phyloP scores from a whole-genome alignment of 2,888 invertebrate species.

The Cataglyphis albicans region DNA sequence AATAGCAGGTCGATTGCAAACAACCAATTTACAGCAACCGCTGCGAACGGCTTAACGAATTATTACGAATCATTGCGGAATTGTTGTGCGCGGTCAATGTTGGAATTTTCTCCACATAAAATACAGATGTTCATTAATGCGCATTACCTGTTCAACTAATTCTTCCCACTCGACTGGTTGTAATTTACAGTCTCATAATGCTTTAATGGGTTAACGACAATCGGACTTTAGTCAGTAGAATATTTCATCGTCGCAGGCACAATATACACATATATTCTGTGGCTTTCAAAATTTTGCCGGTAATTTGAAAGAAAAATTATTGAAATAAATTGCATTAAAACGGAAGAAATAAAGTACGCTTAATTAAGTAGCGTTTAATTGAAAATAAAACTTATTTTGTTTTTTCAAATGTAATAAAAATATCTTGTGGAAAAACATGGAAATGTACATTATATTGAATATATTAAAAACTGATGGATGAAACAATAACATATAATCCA shows the following conservation, averaged over 20 bases:
- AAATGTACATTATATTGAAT: background rate
- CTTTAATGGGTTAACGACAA: conserved; percentile 8
- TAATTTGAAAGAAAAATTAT: background rate
- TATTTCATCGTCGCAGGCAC: background rate
- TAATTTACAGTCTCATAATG: conserved; percentile 15
- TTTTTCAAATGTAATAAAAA: background rate
- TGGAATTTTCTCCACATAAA: conserved; percentile 43
- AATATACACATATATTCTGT: background rate
- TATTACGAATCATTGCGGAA: conserved; percentile 60
- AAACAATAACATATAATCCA: background rate
- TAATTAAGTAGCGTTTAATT: background rate
- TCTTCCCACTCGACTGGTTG: conserved; percentile 10
- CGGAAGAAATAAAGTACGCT: background rate
- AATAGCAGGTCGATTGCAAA: conserved; percentile 57
- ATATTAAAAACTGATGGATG: conserved; percentile 1
- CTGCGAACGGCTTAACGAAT: conserved; percentile 38
- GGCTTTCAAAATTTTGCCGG: background rate
- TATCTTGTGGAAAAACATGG: background rate
- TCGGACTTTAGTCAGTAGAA: background rate
- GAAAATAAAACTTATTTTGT: conserved; percentile 1
- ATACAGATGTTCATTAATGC: conserved; percentile 46
- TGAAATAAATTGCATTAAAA: background rate
- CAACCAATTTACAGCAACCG: conserved; percentile 44
- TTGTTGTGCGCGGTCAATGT: conserved; percentile 1
- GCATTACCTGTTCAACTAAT: conserved; percentile 21